Conservation (phyloP, 2,797 vertebrate genomes). For the Acanthornis magna region DNA sequence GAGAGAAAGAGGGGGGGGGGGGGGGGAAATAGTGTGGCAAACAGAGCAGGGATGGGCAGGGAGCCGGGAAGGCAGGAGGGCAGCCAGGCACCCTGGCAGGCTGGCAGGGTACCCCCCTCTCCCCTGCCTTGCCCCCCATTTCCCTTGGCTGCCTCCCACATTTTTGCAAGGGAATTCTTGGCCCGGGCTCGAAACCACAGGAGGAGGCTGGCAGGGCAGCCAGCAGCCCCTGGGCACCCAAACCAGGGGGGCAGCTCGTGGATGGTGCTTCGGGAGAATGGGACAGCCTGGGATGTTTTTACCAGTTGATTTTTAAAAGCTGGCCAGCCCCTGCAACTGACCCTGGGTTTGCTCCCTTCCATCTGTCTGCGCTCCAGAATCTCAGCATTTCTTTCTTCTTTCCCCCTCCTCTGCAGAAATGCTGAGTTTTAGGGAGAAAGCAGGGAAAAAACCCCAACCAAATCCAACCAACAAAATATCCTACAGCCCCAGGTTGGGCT, state of each 20-base stretch:
- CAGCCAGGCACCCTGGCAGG: neutral
- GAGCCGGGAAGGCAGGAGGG: neutral
- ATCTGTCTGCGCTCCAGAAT: neutral
- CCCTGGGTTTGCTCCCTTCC: neutral
- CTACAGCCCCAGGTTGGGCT: neutral
- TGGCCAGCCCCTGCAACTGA: neutral
- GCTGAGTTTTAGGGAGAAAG: neutral
- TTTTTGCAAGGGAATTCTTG: neutral
- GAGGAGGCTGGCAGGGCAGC: neutral
- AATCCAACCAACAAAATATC: neutral
- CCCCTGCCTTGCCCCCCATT: neutral
- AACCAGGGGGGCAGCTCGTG: neutral
- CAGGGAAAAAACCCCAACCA: rapidly evolving
- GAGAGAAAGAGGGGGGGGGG: too few relatives aligned
- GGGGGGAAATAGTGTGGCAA: rapidly evolving
- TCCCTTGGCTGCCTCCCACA: neutral
- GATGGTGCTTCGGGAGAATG: neutral
- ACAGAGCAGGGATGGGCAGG: neutral
- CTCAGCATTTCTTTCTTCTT: neutral
- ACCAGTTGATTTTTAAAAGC: neutral
- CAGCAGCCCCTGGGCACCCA: neutral
- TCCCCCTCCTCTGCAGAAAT: neutral
- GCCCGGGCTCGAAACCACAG: neutral
- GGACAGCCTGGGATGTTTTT: neutral
- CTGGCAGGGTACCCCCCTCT: neutral